These are phyloP conservation scores for Trypoxylon attenuatum DNA, from an alignment of 2,888 invertebrate genomes.

Conservation along the genomic window DNA sequence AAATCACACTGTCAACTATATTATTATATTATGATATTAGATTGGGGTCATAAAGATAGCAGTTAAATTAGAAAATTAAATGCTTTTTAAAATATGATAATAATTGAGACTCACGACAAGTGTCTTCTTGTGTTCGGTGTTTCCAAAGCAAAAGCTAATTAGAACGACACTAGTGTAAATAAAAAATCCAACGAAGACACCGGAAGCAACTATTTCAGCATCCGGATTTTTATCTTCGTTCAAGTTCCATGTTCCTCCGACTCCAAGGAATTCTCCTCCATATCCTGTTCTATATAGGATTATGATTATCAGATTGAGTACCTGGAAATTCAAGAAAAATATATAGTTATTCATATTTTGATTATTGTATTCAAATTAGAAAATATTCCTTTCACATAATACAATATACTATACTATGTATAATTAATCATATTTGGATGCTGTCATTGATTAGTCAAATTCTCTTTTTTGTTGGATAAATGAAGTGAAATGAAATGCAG, in stretches of 20 bases:
- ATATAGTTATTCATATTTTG: neutral
- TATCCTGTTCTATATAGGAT: conserved; percentile 89
- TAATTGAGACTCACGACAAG: conserved; percentile 75
- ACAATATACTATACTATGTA: too few species aligned
- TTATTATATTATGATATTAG: neutral
- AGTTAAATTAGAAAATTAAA: neutral
- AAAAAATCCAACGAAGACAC: conserved; percentile 90
- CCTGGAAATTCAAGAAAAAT: conserved; percentile 75
- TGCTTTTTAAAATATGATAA: too few species aligned
- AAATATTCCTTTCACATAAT: too few species aligned
- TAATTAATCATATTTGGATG: too few species aligned
- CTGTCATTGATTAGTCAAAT: too few species aligned
- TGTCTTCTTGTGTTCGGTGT: conserved; percentile 85
- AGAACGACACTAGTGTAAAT: conserved; percentile 88
- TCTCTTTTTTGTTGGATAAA: too few species aligned
- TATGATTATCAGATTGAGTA: conserved; percentile 87
- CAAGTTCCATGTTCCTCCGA: conserved; percentile 93
- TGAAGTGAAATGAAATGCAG: too few species aligned
- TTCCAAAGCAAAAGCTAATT: conserved; percentile 85
- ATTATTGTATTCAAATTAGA: too few species aligned
- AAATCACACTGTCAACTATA: neutral
- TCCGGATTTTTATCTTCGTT: conserved; percentile 92
- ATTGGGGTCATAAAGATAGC: too few species aligned
- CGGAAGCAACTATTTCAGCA: conserved; percentile 91
- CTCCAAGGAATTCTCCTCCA: conserved; percentile 88